A percentile compares a stretch with the other conserved stretches of the same genome.
These are phyloP conservation scores for Caenorhabditis macrosperma DNA, from an alignment of 2,888 invertebrate genomes.

Conservation along the genomic window DNA sequence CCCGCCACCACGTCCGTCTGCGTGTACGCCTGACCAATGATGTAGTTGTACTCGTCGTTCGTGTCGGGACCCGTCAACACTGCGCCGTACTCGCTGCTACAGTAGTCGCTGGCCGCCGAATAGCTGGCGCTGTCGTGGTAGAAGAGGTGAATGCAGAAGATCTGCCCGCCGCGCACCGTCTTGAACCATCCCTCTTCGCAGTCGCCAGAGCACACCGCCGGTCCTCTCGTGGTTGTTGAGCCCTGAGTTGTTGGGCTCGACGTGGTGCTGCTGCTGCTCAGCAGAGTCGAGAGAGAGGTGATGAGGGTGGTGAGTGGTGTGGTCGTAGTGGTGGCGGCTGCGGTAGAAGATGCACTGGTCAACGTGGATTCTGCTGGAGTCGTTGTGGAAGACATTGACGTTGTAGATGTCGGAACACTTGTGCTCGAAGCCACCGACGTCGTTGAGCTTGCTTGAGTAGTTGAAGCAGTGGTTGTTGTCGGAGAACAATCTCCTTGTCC, in stretches of 20 bases:
- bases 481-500: conserved; percentile 32
- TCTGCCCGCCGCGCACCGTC: conserved; percentile 12
- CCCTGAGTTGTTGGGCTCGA: neutral
- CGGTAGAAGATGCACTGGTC: neutral
- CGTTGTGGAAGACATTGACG: neutral
- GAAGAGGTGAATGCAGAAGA: conserved; percentile 21
- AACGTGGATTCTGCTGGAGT: neutral
- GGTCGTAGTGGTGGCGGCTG: neutral
- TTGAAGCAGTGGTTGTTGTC: neutral
- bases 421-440: neutral
- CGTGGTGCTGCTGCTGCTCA: neutral
- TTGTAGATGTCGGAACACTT: neutral
- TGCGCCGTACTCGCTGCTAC: neutral
- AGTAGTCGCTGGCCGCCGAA: conserved; percentile 17
- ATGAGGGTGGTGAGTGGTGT: neutral
- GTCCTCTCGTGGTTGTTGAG: neutral
- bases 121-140: conserved; percentile 16
- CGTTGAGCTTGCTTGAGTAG: neutral
- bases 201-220: neutral
- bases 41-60: conserved; percentile 24
- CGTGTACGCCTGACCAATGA: conserved; percentile 4
- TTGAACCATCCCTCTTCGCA: conserved; percentile 23
- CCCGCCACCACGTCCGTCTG: conserved; percentile 8
- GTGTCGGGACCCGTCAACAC: conserved; percentile 21
- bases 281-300: neutral